Evolutionary conservation across 2,113 vertebrate species (phyloP).

Genomic region (Nerophis lumbriciformis): DNA sequence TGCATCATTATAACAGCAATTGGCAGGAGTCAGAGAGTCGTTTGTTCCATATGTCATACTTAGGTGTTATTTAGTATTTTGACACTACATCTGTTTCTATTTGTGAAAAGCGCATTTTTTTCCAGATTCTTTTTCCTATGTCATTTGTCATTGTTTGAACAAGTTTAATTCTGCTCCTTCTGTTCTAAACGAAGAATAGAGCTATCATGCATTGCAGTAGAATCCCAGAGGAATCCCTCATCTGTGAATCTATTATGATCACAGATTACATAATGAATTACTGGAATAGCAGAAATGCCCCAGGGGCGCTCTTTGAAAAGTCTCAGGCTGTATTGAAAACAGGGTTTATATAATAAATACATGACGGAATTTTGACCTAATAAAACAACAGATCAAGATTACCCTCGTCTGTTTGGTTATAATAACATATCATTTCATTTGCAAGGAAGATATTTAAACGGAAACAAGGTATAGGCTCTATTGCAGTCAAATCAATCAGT

Average conservation of each 20-base stretch:
- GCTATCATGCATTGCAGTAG: background rate
- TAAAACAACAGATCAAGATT: background rate
- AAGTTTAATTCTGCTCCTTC: background rate
- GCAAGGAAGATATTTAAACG: conserved; percentile 3
- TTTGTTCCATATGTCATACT: background rate
- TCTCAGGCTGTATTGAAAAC: conserved; percentile 18
- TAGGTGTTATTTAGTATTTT: background rate
- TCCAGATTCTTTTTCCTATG: background rate
- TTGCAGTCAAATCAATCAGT: conserved; percentile 29
- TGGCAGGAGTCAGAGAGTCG: background rate
- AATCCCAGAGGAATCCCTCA: conserved; percentile 6
- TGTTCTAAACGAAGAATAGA: background rate
- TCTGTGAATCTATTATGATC: conserved; percentile 11
- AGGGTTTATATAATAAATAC: conserved; percentile 9
- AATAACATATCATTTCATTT: conserved; percentile 2
- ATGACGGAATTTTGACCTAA: background rate
- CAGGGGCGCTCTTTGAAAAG: conserved; percentile 7
- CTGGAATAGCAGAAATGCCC: conserved; percentile 19
- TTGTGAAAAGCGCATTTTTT: background rate
- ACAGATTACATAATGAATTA: conserved; percentile 30
- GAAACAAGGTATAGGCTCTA: conserved; percentile 13
- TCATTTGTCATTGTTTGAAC: conserved; percentile 3
- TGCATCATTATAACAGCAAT: background rate
- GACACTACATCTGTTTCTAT: background rate
- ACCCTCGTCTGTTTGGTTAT: too few species aligned